phyloP scores from a whole-genome alignment of 2,797 vertebrate genomes.

The Loris lydekkerianus region DNA sequence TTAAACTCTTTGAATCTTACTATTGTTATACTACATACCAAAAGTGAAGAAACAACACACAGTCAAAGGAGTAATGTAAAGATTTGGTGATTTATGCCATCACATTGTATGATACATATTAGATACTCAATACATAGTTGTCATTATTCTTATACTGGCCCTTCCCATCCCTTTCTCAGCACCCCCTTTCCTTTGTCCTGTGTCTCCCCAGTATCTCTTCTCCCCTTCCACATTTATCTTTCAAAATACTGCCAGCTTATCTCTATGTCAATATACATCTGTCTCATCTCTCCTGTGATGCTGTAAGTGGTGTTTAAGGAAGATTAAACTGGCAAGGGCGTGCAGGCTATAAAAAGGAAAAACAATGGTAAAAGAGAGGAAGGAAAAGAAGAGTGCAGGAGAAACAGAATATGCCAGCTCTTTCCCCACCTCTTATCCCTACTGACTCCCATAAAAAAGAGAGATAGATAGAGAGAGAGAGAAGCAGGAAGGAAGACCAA shows the following conservation, averaged over 20 bases:
- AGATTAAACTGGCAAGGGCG: background rate
- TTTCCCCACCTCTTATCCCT: background rate
- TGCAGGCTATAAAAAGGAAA: background rate
- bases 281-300: background rate
- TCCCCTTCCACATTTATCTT: background rate
- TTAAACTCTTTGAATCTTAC: background rate
- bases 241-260: slow-evolving; percentile 12
- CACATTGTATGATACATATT: background rate
- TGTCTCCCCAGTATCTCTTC: background rate
- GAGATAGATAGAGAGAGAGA: slow-evolving; percentile 1
- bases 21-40: background rate
- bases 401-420: background rate
- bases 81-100: background rate
- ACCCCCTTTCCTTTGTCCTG: background rate
- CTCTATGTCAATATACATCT: background rate
- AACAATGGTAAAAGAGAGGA: background rate
- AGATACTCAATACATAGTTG: background rate
- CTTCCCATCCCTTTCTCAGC: background rate
- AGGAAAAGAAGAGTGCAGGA: background rate
- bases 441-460: background rate
- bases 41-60: background rate
- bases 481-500: background rate
- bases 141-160: background rate
- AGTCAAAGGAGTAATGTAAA: background rate
- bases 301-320: slow-evolving; percentile 2